phyloP scores from a whole-genome alignment of 2,797 vertebrate species.

The Notoglanidium macrostoma region DNA sequence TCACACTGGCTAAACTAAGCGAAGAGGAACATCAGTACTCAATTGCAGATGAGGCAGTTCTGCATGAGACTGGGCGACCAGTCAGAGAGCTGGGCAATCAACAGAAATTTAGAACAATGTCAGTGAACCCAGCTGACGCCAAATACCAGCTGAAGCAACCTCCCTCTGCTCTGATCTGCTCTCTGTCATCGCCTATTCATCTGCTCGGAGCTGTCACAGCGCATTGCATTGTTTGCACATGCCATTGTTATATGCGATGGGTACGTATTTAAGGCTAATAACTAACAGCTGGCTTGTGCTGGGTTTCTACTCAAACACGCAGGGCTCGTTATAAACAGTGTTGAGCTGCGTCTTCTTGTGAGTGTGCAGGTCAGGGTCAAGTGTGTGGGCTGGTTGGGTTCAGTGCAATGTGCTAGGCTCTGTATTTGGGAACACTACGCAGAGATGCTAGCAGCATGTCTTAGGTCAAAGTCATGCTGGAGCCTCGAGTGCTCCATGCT shows the following conservation, averaged over 20 bases:
- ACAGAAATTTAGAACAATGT: conserved; percentile 39
- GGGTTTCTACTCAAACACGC: conserved; percentile 59
- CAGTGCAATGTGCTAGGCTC: conserved; percentile 12
- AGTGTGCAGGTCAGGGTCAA: conserved; percentile 52
- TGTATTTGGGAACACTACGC: conserved; percentile 32
- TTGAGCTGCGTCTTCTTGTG: conserved; percentile 49
- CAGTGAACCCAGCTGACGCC: conserved; percentile 36
- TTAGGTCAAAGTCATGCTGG: conserved; percentile 41
- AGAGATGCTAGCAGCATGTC: conserved; percentile 47
- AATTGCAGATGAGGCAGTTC: conserved; percentile 24
- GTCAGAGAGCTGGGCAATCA: conserved; percentile 32
- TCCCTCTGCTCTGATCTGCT: conserved; percentile 36
- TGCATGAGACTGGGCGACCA: conserved; percentile 22
- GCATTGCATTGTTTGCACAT: conserved; percentile 45
- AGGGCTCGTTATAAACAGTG: conserved; percentile 58
- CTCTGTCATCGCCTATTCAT: conserved; percentile 45
- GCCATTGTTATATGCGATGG: conserved; percentile 46
- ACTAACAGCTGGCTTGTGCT: conserved; percentile 68
- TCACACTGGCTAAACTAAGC: conserved; percentile 3
- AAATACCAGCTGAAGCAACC: conserved; percentile 36
- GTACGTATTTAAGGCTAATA: conserved; percentile 66
- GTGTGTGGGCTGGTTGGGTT: conserved; percentile 49
- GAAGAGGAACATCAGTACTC: conserved; percentile 5
- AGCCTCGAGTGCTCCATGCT: conserved; percentile 25
- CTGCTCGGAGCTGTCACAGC: conserved; percentile 38